A percentile compares a stretch with the other conserved stretches of the same genome.
These are phyloP conservation scores for Sebastes trivittatus DNA, from an alignment of 2,797 vertebrate species.

Conservation along the genomic window DNA sequence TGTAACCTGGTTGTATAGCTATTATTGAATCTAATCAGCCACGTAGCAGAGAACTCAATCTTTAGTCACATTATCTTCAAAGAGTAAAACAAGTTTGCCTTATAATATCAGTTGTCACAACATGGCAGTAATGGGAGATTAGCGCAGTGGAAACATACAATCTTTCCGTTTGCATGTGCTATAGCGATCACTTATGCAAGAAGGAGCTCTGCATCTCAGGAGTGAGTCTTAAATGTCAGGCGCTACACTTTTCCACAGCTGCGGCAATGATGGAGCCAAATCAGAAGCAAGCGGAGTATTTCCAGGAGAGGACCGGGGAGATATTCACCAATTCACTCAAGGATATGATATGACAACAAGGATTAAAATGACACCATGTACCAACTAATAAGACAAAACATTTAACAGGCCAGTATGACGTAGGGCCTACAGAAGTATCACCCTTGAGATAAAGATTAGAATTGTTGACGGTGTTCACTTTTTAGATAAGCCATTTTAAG, in stretches of 20 bases:
- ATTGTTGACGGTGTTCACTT: neutral
- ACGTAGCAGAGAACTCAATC: neutral
- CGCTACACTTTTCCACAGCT: constrained; percentile 19
- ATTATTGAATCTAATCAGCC: neutral
- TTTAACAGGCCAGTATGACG: neutral
- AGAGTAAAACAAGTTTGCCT: neutral
- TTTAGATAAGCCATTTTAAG: constrained; percentile 5
- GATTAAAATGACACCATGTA: neutral
- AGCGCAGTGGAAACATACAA: constrained; percentile 2
- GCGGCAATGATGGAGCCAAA: neutral
- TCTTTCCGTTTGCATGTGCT: constrained; percentile 21
- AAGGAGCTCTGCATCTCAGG: neutral
- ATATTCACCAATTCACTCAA: neutral
- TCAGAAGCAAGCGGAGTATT: neutral
- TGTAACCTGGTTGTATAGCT: neutral
- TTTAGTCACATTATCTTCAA: neutral
- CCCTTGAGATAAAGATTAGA: constrained; percentile 13
- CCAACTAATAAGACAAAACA: neutral
- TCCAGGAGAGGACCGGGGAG: neutral
- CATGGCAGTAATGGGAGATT: neutral
- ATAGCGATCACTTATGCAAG: constrained; percentile 16
- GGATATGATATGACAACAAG: neutral
- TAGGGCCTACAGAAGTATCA: neutral
- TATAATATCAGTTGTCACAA: neutral
- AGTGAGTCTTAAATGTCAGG: constrained; percentile 18